Percentiles rank a stretch among this genome's conserved stretches.
phyloP scores from a whole-genome alignment of 2,888 invertebrate species.

The Aromia moschata region DNA sequence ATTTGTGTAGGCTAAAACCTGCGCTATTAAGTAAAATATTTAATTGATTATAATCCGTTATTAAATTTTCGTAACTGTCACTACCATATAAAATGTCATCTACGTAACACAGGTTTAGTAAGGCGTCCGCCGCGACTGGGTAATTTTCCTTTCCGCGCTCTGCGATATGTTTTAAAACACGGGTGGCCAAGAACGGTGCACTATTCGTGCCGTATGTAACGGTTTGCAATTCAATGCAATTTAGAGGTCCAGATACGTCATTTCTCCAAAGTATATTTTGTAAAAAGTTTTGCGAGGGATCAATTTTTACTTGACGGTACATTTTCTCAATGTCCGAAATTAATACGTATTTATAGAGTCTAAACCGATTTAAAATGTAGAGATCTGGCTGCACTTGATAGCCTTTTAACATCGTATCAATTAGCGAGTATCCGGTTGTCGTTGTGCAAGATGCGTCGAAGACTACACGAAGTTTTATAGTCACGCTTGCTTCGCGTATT shows the following conservation, averaged over 20 bases:
- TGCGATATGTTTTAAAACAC: background rate
- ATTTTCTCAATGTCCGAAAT: constrained; percentile 14
- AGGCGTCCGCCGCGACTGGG: background rate
- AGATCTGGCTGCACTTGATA: constrained; percentile 18
- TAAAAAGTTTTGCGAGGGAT: background rate
- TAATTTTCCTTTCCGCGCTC: background rate
- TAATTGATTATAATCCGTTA: background rate
- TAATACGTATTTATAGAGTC: constrained; percentile 21
- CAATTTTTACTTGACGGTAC: constrained; percentile 11
- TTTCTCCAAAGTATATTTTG: constrained; percentile 19
- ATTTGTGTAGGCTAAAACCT: background rate
- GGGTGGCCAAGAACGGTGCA: constrained; percentile 17
- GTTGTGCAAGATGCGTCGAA: constrained; percentile 11
- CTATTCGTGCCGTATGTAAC: constrained; percentile 12
- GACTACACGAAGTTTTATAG: constrained; percentile 19
- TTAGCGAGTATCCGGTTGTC: constrained; percentile 5
- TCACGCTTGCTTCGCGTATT: constrained; percentile 3
- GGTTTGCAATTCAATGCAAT: background rate
- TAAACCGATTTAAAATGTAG: constrained; percentile 2
- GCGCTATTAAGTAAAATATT: background rate
- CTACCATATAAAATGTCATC: constrained; percentile 5
- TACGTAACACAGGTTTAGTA: constrained; percentile 9
- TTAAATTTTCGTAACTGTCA: background rate
- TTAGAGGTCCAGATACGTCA: background rate
- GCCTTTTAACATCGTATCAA: constrained; percentile 9